Evolutionary conservation across 2,113 vertebrate genomes (phyloP), one percentile per base, ranked within the genome.

Genomic region (Phalacrocorax pelagicus): DNA sequence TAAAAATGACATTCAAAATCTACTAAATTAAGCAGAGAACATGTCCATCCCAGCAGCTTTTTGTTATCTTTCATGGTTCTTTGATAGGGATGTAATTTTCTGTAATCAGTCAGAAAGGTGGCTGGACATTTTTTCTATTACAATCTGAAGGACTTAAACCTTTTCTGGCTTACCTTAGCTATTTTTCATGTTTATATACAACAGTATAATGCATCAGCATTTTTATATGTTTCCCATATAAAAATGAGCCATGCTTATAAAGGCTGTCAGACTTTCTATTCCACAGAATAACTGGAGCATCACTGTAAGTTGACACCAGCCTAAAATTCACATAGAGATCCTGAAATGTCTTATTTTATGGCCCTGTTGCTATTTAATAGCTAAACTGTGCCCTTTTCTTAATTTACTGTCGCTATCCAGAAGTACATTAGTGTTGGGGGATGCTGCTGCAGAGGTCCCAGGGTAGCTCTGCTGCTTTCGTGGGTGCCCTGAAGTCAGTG

Each of bases 181-280:
- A 83, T 96, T 97, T 96, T 96, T 97, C 92, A 92, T 96, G 94
- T 95, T 96, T 97, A 97, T 97, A 96, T 95, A 96, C 87, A 95
- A 94, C 78, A 80, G 87, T 88, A 88, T 94, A 97, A 96, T 80
- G 75, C 93, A 97, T 97, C 96, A 97, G 96, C 96, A 96, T 96
- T 97, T 96, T 97, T 96, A 96, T 95, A 77, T 46, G 4, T 95
- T 96, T 92, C 93, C 51, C 62, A 32, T 97, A 95, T 95, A 96
- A 96, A 95, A 96, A 94, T 93, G 94, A 96, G 74, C 90, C 78
- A 49, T 82, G 74, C 94, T 91, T 95, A 83, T 90, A 85, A 89
- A 94, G 73, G 71, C 90, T 96, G 93, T 94, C 96, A 97, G 85
- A 58, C 92, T 94, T 96, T 59, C 96, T 94, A 85, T 94, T 96